Evolutionary conservation across 2,888 invertebrate genomes (phyloP), one percentile per base, ranked within the genome.

Genomic region (Oxystoma pomonae): DNA sequence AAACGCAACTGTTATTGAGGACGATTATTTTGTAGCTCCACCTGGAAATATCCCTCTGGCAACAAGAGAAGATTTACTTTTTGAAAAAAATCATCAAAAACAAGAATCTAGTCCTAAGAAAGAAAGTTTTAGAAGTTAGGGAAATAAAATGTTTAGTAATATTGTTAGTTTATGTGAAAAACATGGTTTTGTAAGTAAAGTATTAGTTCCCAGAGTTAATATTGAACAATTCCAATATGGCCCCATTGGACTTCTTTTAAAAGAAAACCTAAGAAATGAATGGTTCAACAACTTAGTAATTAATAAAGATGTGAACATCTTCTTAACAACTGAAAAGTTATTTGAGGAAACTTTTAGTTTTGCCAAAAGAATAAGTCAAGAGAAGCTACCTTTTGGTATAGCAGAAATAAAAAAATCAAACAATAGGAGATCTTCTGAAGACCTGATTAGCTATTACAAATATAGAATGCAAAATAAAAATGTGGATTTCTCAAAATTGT

Each of bases 1-100:
- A 66, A 93, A 94, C 84, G 91, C 96, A 1, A 74, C 82, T 50
- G 69, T 90, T 60, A 84, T 84, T 16, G 92, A 94, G 75, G 96
- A 96, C 77, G 93, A 94, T 72, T 96, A 95, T 78, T 96, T 94
- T 83, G 90, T 96, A 16, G 91, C 92, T 22, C 96, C 96, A 7
- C 90, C 90, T 16, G 94, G 95, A 70, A 92, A 93, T 77, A 90
- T 92, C 72, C 90, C 91, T 0, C 75, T 91, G 63, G 86, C 87
- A 75, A 78, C 76, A 50, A 72, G 78, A 65, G 75, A 79, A 52
- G 75, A 81, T 66, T 74, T 75, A 17, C 71, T 81, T 65, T 73
- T 76, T 71, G 75, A 75, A 69, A 72, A 71, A 67, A 62, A 69
- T 58, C 52, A 17, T 16, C 20, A 58, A 49, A 53, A 52, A 7